phyloP scores from a whole-genome alignment of 2,113 vertebrate genomes.

The Pipa parva region DNA sequence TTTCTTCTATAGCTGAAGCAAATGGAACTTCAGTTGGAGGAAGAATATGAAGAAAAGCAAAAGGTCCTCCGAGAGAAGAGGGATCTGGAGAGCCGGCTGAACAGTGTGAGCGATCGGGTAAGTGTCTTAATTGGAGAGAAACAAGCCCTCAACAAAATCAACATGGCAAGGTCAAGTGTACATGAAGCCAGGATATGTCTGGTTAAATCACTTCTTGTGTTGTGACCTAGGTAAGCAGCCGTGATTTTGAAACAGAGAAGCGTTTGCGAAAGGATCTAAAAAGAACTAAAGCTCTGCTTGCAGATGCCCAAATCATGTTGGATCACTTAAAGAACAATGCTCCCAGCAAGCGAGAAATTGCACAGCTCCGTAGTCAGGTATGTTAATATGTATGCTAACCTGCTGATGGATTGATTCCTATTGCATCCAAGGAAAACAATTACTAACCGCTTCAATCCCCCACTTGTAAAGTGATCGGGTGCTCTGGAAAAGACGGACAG shows the following conservation, averaged over 20 bases:
- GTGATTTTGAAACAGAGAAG: constrained; percentile 87
- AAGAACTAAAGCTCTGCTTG: constrained; percentile 89
- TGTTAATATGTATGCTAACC: too few relatives aligned
- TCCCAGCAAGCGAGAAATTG: constrained; percentile 93
- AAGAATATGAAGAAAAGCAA: constrained; percentile 94
- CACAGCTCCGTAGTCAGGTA: constrained; percentile 96
- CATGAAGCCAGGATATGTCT: too few relatives aligned
- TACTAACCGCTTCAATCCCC: too few relatives aligned
- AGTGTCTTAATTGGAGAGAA: too few relatives aligned
- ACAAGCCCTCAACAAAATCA: too few relatives aligned
- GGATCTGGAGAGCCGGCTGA: constrained; percentile 84
- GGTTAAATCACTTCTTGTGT: too few relatives aligned
- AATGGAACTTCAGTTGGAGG: constrained; percentile 92
- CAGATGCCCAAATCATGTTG: constrained; percentile 93
- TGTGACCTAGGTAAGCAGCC: constrained; percentile 70
- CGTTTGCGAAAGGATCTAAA: constrained; percentile 90
- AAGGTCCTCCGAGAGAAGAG: constrained; percentile 90
- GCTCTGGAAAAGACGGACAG: too few relatives aligned
- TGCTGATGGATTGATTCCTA: too few relatives aligned
- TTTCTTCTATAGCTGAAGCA: constrained; percentile 76
- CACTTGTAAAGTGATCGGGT: too few relatives aligned
- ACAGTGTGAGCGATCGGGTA: constrained; percentile 82
- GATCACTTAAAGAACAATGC: constrained; percentile 96
- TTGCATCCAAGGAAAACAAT: too few relatives aligned
- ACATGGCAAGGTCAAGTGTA: too few relatives aligned